Evolutionary conservation across 2,113 vertebrate genomes (phyloP), one percentile per base, ranked within the genome.

Genomic region (Ramphastos sulfuratus): DNA sequence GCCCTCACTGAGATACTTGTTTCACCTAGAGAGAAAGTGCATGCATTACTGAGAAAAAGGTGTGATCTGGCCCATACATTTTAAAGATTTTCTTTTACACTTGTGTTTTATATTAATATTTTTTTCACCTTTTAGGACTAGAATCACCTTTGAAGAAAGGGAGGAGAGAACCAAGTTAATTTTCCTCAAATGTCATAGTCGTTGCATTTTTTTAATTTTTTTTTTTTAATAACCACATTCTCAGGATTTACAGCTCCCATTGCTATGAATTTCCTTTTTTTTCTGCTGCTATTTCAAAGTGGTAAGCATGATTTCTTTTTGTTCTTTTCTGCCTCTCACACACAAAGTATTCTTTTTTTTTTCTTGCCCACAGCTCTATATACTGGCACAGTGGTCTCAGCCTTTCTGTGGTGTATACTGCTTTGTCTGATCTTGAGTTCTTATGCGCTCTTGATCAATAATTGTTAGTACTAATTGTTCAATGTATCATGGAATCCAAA

Each of bases 91-190:
- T 84, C 78, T 73, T 93, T 80, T 69, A 64, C 60, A 30, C 4
- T 56, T 8, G 19, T 77, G 52, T 80, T 91, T 95, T 42, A 65
- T 91, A 80, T 92, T 89, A 37, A 52, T 89, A 76, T 79, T 76
- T 35, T 85, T 96, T 82, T 85, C 72, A 89, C 67, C 71, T 90
- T 92, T 91, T 24, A 85, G 63, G 42, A 93, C 92, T 94, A 91
- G 6, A 27, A 70, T 82, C 71, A 52, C 37, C n/a, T 89, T 71
- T 94, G 78, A 95, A 89, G 48, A n/a, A 73, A 77, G 25, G 85
- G 7, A 67, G 4, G 15, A 63, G 35, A 90, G 13, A 86, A 58
- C 64, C 48, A 71, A 64, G 48, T 44, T 65, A 1, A 46, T 89
- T 76, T 87, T 66, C 28, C 63, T 58, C 25, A 76, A 69, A 67